Evolutionary conservation across 2,888 invertebrate species (phyloP).

Genomic region (Eupeodes luniger): DNA sequence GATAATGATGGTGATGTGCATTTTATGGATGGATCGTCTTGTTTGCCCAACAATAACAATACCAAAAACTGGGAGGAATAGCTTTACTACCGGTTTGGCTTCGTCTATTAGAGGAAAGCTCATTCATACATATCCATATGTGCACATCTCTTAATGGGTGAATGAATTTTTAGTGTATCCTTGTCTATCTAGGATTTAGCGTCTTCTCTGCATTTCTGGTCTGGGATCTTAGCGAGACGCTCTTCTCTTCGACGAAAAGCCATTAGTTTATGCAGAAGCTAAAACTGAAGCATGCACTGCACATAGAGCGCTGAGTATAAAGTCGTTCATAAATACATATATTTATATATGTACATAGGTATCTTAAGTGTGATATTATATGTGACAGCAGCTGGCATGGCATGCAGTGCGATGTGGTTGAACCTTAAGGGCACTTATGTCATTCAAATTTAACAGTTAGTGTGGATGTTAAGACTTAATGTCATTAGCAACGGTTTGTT

Average conservation of each 20-base stretch:
- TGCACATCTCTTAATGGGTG: slow-evolving; percentile 53
- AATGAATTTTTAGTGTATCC: slow-evolving; percentile 67
- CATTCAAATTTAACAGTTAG: slow-evolving; percentile 21
- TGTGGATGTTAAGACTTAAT: slow-evolving; percentile 14
- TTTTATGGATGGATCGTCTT: slow-evolving; percentile 69
- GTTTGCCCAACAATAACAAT: slow-evolving; percentile 59
- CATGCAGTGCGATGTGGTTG: slow-evolving; percentile 57
- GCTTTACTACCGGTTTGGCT: not conserved
- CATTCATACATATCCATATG: slow-evolving; percentile 14
- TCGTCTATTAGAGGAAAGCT: not conserved
- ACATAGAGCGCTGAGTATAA: slow-evolving; percentile 10
- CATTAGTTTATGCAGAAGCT: slow-evolving; percentile 41
- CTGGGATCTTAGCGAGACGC: not conserved
- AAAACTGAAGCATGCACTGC: not conserved
- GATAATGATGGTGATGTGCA: slow-evolving; percentile 62
- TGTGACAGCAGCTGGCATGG: slow-evolving; percentile 1
- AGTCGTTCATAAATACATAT: slow-evolving; percentile 10
- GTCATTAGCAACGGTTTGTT: slow-evolving; percentile 8
- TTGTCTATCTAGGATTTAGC: not conserved
- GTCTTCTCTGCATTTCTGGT: not conserved
- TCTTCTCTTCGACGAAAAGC: slow-evolving; percentile 6
- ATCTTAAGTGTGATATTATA: slow-evolving; percentile 10
- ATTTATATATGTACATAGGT: not conserved
- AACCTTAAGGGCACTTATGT: slow-evolving; percentile 56
- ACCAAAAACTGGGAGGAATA: not conserved